Conservation (phyloP, 2,113 vertebrate species). For the Bagarius yarrelli region DNA sequence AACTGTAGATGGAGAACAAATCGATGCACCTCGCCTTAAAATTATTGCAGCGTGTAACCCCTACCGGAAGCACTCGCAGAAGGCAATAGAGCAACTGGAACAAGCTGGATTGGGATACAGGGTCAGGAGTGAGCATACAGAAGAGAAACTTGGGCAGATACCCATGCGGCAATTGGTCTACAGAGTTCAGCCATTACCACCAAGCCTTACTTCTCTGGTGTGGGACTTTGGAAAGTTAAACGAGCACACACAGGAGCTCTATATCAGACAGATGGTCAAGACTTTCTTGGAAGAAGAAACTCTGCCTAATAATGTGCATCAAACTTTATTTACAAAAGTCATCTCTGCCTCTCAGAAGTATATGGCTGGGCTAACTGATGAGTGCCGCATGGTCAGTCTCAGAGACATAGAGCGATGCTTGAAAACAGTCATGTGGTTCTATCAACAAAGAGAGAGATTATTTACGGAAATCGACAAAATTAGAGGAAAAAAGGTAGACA, state of each 20-base stretch:
- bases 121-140: constrained; percentile 68
- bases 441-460: constrained; percentile 55
- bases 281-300: constrained; percentile 47
- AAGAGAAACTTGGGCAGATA: constrained; percentile 74
- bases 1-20: constrained; percentile 66
- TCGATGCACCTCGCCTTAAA: constrained; percentile 61
- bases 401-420: constrained; percentile 81
- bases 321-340: constrained; percentile 52
- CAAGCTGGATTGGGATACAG: constrained; percentile 76
- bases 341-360: constrained; percentile 75
- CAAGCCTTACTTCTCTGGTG: constrained; percentile 76
- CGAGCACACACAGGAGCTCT: constrained; percentile 60
- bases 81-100: constrained; percentile 75
- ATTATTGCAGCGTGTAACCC: constrained; percentile 83
- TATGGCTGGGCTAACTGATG: constrained; percentile 67
- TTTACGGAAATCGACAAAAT: constrained; percentile 54
- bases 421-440: constrained; percentile 76
- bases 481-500: not conserved
- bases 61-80: constrained; percentile 73
- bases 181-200: constrained; percentile 77
- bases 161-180: constrained; percentile 81
- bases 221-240: constrained; percentile 84
- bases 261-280: constrained; percentile 77
- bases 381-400: constrained; percentile 80
- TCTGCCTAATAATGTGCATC: rapidly evolving